phyloP scores from a whole-genome alignment of 2,888 invertebrate species.

The Ceriagrion tenellum region DNA sequence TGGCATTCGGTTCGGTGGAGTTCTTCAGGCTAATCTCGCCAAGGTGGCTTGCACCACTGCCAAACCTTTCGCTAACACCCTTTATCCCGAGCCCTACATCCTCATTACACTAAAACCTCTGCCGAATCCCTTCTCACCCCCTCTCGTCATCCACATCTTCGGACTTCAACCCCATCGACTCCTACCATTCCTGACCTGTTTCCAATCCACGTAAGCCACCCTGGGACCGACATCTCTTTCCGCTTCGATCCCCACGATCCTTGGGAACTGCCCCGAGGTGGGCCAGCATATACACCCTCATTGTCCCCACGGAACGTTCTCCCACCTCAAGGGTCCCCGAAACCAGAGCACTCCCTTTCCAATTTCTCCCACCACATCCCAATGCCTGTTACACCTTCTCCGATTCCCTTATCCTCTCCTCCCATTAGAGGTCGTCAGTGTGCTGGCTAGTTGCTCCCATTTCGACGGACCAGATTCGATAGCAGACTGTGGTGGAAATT shows the following conservation, averaged over 20 bases:
- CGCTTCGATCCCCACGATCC: neutral
- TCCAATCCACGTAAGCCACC: neutral
- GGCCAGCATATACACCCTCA: neutral
- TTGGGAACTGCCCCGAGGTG: neutral
- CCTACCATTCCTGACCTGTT: neutral
- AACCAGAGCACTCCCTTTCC: neutral
- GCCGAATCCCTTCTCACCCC: neutral
- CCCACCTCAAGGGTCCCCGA: neutral
- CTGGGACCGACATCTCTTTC: neutral
- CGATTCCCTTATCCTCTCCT: neutral
- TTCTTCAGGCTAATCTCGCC: neutral
- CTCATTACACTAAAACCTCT: neutral
- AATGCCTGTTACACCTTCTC: neutral
- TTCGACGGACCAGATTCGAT: too few species aligned
- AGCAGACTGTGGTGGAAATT: too few species aligned
- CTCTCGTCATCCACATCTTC: neutral
- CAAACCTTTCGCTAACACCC: neutral
- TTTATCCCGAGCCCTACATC: neutral
- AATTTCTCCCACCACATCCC: too few species aligned
- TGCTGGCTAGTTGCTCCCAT: too few species aligned
- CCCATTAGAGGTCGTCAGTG: too few species aligned
- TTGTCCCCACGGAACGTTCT: slow-evolving; percentile 6
- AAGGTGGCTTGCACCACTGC: neutral
- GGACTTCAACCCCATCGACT: neutral
- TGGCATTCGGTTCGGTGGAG: neutral